Evolutionary conservation across 2,888 invertebrate species (phyloP).

Genomic region (Ptilodon capucinus): DNA sequence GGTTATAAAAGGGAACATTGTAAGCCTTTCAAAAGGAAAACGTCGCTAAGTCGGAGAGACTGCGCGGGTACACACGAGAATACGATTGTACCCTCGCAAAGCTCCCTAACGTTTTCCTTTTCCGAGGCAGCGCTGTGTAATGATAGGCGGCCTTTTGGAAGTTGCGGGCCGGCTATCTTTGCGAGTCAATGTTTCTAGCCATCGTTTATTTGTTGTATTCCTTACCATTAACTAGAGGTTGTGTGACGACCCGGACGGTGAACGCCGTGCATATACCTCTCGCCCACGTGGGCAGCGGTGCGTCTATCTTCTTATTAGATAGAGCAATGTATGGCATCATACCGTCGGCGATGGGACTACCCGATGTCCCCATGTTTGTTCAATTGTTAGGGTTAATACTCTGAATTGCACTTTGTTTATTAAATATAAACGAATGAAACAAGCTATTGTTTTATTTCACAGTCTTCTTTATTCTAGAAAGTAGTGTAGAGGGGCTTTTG

Average conservation of each 20-base stretch:
- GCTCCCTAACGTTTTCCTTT: constrained; percentile 67
- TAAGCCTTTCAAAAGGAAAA: constrained; percentile 68
- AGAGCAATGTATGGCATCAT: constrained; percentile 52
- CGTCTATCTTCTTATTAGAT: constrained; percentile 39
- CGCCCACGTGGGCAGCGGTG: constrained; percentile 14
- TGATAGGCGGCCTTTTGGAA: constrained; percentile 73
- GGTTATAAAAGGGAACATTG: constrained; percentile 62
- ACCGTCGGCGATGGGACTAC: constrained; percentile 60
- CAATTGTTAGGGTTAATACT: constrained; percentile 81
- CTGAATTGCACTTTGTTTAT: constrained; percentile 84
- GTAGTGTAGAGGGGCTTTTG: no score
- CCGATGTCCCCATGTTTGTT: constrained; percentile 73
- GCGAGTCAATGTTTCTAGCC: constrained; percentile 58
- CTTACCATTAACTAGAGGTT: constrained; percentile 63
- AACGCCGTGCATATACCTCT: constrained; percentile 44
- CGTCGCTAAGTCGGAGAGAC: constrained; percentile 53
- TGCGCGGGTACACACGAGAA: constrained; percentile 65
- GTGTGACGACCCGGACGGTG: constrained; percentile 60
- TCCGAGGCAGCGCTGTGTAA: constrained; percentile 53
- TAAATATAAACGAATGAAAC: constrained; percentile 83
- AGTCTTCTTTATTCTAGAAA: neutral
- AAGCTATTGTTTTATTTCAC: constrained; percentile 48
- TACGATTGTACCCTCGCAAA: constrained; percentile 67
- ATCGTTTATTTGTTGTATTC: constrained; percentile 61
- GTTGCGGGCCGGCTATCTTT: constrained; percentile 74